Percentiles rank a stretch among this genome's conserved stretches.
Conservation (phyloP, 2,113 vertebrate genomes). For the Cisticola juncidis region DNA sequence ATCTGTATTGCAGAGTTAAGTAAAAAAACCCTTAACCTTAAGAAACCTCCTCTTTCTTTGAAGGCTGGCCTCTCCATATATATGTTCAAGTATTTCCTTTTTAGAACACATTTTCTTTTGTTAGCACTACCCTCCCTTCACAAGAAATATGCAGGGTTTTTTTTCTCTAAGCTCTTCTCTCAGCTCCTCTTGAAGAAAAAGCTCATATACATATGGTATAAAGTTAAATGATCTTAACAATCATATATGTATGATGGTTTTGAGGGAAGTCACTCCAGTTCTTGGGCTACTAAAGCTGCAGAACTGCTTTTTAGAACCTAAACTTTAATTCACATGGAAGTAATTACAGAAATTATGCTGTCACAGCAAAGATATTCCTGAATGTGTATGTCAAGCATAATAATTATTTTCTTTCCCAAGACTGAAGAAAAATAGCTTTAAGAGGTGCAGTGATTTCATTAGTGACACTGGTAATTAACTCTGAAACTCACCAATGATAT, state of each 20-base stretch:
- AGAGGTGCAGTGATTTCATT: not conserved
- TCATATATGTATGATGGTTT: not conserved
- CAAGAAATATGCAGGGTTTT: not conserved
- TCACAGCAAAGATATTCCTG: not conserved
- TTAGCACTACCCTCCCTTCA: not conserved
- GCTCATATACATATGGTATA: not conserved
- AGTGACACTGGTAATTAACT: not conserved
- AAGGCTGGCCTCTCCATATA: not conserved
- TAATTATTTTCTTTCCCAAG: not conserved
- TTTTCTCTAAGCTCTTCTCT: not conserved
- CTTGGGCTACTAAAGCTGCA: not conserved
- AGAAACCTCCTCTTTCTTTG: not conserved
- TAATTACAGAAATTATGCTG: not conserved
- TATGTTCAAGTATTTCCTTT: not conserved
- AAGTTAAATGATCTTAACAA: not conserved
- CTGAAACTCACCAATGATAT: not conserved
- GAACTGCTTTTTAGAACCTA: not conserved
- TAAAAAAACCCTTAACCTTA: not conserved
- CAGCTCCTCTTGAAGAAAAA: not conserved
- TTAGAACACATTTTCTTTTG: not conserved
- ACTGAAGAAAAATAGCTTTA: not conserved
- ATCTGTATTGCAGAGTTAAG: not conserved
- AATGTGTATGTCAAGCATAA: not conserved
- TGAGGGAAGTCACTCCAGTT: not conserved
- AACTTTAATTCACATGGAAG: not conserved